Evolutionary conservation across 2,797 vertebrate genomes (phyloP), one percentile per base, ranked within the genome.

Genomic region (Cygnus olor): DNA sequence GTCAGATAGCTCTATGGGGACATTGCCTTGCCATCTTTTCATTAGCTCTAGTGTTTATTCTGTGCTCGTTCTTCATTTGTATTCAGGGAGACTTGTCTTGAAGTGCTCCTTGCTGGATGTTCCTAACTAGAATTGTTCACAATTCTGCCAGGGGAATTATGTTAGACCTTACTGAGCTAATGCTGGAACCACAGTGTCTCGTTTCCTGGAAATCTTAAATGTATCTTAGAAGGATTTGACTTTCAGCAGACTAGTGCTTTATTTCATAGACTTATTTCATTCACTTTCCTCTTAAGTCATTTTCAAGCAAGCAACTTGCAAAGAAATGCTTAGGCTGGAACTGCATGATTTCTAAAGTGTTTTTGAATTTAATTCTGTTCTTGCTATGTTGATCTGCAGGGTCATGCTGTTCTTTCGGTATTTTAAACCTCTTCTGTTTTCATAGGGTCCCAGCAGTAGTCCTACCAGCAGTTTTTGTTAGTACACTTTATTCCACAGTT

Each of bases 401-500:
- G 10, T 51, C 12, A 1, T 30, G 24, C 27, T 47, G 1, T 80
- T 89, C 20, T 18, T 60, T 42, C 40, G 45, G 9, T 45, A 9
- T 9, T 82, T 3, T 0, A 51, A 89, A 66, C 1, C 3, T 51
- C 6, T 3, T 25, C 7, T 27, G 5, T 36, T 85, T 70, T 64
- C 11, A 1, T 17, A 20, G 15, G 28, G 38, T 72, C 27, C 32
- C 11, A 36, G 54, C 13, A 56, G 10, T 27, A 27, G 6, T 16
- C 16, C 68, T 68, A 0, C n/a, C 20, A 69, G 32, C n/a, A 71
- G n/a, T 13, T 69, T 88, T 79, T 71, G 21, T 36, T 87, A 32
- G 7, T 40, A 2, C 0, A 0, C 66, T 85, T 74, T 81, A 11
- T 81, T 36, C 21, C 21, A 7, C 0, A 0, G 12, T 79, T 65